These are phyloP conservation scores for Hermaeophaga mercurialis DNA, from an alignment of 2,888 invertebrate species.

Conservation along the genomic window DNA sequence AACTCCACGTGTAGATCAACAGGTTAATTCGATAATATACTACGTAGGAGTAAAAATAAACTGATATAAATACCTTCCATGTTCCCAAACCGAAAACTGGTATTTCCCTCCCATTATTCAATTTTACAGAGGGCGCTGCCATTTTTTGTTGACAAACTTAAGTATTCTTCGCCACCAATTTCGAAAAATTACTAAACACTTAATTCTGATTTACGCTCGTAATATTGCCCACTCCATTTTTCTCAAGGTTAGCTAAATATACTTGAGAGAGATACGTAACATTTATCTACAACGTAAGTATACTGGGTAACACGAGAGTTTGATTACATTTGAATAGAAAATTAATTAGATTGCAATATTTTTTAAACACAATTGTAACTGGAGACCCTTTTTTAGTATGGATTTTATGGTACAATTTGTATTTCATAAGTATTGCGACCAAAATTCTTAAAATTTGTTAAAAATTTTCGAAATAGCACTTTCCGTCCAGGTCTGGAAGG, in stretches of 20 bases:
- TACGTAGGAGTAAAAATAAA: neutral
- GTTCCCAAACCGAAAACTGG: constrained; percentile 59
- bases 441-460: no score
- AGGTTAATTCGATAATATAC: no score
- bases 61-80: constrained; percentile 45
- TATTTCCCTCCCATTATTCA: constrained; percentile 57
- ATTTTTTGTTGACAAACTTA: constrained; percentile 23
- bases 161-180: neutral
- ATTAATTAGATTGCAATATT: no score
- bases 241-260: constrained; percentile 5
- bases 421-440: no score
- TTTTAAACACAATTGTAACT: no score
- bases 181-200: neutral
- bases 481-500: no score
- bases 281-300: neutral
- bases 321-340: no score
- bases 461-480: no score
- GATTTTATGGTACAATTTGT: no score
- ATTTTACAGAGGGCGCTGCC: constrained; percentile 52
- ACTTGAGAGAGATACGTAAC: neutral
- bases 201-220: neutral
- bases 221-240: neutral
- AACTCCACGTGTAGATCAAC: no score
- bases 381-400: no score
- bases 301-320: no score